Evolutionary conservation across 2,113 vertebrate species (phyloP), one percentile per base, ranked within the genome.

Genomic region (Setophaga petechia): DNA sequence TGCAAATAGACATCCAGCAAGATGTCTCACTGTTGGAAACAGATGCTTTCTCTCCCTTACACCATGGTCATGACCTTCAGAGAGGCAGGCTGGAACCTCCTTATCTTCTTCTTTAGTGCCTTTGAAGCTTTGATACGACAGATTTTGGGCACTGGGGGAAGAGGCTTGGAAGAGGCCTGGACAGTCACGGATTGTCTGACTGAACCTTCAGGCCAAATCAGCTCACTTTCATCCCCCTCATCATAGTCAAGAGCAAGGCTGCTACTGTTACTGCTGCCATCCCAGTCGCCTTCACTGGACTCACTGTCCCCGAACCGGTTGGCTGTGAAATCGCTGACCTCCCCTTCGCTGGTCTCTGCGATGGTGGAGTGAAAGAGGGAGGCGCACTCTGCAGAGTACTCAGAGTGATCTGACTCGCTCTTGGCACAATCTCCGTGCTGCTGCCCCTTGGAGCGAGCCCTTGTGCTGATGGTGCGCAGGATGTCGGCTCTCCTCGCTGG

Each of bases 51-150:
- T 86, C 51, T 78, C 59, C 49, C 30, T 97, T 98, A 99, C 94
- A 99, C 99, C 97, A 98, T 98, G 90, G 99, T 99, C 99, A 99
- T 99, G 96, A 99, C 98, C 96, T 99, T 99, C 89, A 99, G 96
- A 8, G 99, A 97, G 3, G 98, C 98, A 5, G 99, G 99, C 22
- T 99, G 99, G 97, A 99, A 99, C 90, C 98, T 97, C 41, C 99
- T 98, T 67, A 99, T 99, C 97, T 99, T 99, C 94, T 99, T 99
- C 96, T 98, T 99, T 46, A 99, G 97, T 39, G 99, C 99, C 93
- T 98, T 98, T 68, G 99, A 99, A 39, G 99, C 99, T 98, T 99
- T 99, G 94, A 99, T 98, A 41, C 99, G 99, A 93, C 99, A 99
- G 71, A 99, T 97, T 57, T 97, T 97, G 54, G 99, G 98, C 87